Conservation (phyloP, 2,113 vertebrate species). For the Marmota monax region DNA sequence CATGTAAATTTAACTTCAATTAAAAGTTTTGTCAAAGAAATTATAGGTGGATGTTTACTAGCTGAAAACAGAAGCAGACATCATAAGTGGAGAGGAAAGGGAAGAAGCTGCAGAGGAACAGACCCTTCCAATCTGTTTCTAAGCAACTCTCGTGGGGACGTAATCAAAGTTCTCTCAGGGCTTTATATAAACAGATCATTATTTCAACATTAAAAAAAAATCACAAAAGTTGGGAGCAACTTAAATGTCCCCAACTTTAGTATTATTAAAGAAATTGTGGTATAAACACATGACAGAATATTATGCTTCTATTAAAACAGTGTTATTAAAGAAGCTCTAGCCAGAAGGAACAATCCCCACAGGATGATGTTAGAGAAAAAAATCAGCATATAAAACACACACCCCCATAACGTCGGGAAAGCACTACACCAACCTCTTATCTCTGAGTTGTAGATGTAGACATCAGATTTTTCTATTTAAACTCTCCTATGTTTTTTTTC, state of each 20-base stretch:
- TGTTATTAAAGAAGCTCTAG: background rate
- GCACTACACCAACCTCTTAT: background rate
- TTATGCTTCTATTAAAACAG: background rate
- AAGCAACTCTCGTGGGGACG: accelerated
- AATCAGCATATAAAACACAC: background rate
- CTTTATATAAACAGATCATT: background rate
- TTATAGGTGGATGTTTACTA: too few relatives aligned
- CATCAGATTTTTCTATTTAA: background rate
- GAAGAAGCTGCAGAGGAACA: background rate
- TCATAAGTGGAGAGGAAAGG: background rate
- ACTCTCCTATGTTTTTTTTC: background rate
- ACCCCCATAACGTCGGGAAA: background rate
- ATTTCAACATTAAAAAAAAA: background rate
- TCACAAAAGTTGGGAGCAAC: background rate
- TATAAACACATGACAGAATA: background rate
- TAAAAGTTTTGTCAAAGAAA: too few relatives aligned
- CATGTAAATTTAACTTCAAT: accelerated
- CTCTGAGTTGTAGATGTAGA: background rate
- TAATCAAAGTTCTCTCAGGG: too few relatives aligned
- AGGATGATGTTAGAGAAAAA: background rate
- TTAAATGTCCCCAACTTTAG: background rate
- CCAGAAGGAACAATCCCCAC: background rate
- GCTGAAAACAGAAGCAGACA: background rate
- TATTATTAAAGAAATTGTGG: background rate
- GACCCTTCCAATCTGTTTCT: background rate